Conservation (phyloP, 2,888 invertebrate genomes). For the Biston betularia region DNA sequence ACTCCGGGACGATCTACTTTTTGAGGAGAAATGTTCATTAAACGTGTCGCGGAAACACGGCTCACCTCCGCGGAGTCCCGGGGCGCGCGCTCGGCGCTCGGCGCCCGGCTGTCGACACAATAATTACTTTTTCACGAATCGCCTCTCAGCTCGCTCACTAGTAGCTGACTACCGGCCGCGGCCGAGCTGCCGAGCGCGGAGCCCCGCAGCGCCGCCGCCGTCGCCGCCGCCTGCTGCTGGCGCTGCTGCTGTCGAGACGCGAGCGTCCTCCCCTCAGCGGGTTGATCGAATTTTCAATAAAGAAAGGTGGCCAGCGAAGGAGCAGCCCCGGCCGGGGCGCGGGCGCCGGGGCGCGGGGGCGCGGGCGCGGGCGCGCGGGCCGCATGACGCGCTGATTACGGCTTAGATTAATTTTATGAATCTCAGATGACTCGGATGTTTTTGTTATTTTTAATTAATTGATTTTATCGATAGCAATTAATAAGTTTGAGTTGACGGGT, state of each 20-base stretch:
- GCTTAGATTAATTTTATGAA: conserved; percentile 16
- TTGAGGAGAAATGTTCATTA: conserved; percentile 7
- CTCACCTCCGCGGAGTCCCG: background rate
- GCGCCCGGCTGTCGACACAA: too few species aligned
- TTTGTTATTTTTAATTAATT: conserved; percentile 2
- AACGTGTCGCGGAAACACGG: background rate
- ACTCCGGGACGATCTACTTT: background rate
- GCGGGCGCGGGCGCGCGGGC: background rate
- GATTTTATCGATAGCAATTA: conserved; percentile 17
- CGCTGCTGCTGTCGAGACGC: too few species aligned
- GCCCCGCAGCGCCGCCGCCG: too few species aligned
- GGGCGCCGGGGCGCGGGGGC: background rate
- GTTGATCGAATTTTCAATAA: too few species aligned
- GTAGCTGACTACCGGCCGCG: too few species aligned
- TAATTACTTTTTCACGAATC: too few species aligned
- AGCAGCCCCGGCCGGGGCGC: background rate
- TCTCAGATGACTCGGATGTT: conserved; percentile 11
- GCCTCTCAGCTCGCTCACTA: too few species aligned
- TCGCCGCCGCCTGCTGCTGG: too few species aligned
- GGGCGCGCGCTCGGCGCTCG: background rate
- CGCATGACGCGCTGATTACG: conserved; percentile 15
- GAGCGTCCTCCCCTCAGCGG: too few species aligned
- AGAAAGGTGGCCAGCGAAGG: too few species aligned
- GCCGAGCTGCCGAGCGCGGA: too few species aligned
- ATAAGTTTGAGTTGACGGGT: background rate